Evolutionary conservation across 2,888 invertebrate species (phyloP), one percentile per base, ranked within the genome.

Genomic region (Allolobophora icterica): DNA sequence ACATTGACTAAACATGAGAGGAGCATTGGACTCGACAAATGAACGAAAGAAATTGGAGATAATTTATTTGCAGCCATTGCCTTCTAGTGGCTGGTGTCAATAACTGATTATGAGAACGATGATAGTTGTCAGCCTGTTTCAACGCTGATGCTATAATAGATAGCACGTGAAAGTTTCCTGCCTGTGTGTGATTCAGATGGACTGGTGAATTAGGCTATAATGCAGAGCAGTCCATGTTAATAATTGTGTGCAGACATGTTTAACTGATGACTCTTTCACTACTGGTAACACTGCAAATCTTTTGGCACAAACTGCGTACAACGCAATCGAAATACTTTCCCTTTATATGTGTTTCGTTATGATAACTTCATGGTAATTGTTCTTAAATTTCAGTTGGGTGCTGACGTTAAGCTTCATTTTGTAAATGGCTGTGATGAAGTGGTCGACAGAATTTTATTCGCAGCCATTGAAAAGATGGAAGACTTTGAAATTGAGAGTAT

Each of bases 341-440:
- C 24, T 21, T n/a, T 45, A n/a, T 71, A 6, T 71, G n/a, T n/a
- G n/a, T 71, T 71, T 8, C 6, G n/a, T 71, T 71, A 11, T n/a
- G 71, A 71, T 71, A 17, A 71, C 71, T 71, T 71, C 71, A 30
- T 71, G 71, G 24, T 71, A 17, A 11, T 71, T 87, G 87, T 87
- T 87, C 38, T 87, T 34, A 2, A 21, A 21, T 87, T 35, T 87
- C 87, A 87, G 87, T 87, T 87, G 35, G 38, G 87, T 38, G 34
- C 38, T 35, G 38, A 87, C 8, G 34, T 87, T 38, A 87, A 87
- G 38, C 35, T 87, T 87, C 87, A 87, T 87, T 87, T 87, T 87
- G 87, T 87, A 19, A 87, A 87, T 34, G 87, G 87, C 34, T 87
- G 87, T 35, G 87, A 38, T 87, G 87, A 87, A 87, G 87, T 87